Evolutionary conservation across 2,888 invertebrate species (phyloP).

Genomic region (Galerucella pusilla): DNA sequence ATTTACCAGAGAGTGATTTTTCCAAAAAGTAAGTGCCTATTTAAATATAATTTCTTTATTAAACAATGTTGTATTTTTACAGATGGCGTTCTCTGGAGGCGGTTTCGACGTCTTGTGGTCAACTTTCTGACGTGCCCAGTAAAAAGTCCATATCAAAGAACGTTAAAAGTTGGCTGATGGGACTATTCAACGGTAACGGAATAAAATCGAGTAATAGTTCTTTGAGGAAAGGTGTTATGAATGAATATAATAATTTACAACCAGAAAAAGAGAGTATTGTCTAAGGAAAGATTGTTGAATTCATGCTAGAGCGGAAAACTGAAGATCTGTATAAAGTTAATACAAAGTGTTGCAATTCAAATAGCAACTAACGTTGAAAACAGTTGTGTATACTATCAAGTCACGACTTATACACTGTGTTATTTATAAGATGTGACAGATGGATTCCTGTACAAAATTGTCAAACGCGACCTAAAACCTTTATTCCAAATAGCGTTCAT

Average conservation of each 20-base stretch:
- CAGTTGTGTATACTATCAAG: too few relatives aligned
- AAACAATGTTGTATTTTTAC: conserved; percentile 32
- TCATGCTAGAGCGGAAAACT: not conserved
- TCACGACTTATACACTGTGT: too few relatives aligned
- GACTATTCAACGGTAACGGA: conserved; percentile 79
- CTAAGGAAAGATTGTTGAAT: conserved; percentile 51
- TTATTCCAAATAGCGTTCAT: too few relatives aligned
- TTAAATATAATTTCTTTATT: too few relatives aligned
- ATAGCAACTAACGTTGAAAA: not conserved
- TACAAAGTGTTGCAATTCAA: not conserved
- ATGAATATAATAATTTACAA: conserved; percentile 69
- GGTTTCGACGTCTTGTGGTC: conserved; percentile 64
- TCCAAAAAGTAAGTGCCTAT: conserved; percentile 50
- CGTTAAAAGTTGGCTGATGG: conserved; percentile 79
- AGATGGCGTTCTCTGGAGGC: conserved; percentile 84
- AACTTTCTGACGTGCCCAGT: conserved; percentile 63
- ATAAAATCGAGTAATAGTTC: conserved; percentile 74
- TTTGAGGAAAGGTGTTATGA: conserved; percentile 67
- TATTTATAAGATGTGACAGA: too few relatives aligned
- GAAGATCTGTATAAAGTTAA: not conserved
- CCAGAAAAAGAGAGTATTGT: conserved; percentile 72
- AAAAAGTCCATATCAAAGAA: conserved; percentile 73
- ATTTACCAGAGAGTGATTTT: conserved; percentile 59
- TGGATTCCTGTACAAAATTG: too few relatives aligned
- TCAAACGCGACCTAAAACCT: too few relatives aligned